phyloP scores from a whole-genome alignment of 2,888 invertebrate species.

The Lysandra bellargus region DNA sequence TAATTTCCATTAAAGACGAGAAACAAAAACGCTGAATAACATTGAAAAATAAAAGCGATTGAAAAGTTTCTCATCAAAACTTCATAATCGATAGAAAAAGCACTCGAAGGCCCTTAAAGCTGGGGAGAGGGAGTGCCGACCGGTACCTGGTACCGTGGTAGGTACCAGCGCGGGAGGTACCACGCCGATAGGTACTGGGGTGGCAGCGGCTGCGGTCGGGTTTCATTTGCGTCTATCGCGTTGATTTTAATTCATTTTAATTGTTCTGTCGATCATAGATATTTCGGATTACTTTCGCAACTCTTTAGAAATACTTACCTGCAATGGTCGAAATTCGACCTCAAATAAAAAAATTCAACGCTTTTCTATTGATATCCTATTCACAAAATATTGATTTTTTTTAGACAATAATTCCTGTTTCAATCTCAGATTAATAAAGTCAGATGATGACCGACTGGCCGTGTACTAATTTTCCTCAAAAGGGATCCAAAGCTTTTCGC shows the following conservation, averaged over 20 bases:
- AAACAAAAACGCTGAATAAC: slow-evolving; percentile 24
- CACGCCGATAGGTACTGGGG: slow-evolving; percentile 17
- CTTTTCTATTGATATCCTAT: too few relatives aligned
- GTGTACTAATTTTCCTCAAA: too few relatives aligned
- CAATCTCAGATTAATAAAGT: too few relatives aligned
- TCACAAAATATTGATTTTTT: too few relatives aligned
- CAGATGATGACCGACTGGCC: too few relatives aligned
- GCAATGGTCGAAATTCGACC: too few relatives aligned
- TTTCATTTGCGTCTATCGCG: slow-evolving; percentile 48
- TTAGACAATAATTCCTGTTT: too few relatives aligned
- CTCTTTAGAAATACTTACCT: background rate
- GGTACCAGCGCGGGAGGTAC: slow-evolving; percentile 27
- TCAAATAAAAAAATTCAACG: too few relatives aligned
- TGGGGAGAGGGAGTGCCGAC: slow-evolving; percentile 54
- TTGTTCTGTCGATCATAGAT: background rate
- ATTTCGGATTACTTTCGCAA: background rate
- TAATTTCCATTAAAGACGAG: slow-evolving; percentile 12
- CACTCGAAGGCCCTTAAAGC: slow-evolving; percentile 48
- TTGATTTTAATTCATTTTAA: slow-evolving; percentile 42
- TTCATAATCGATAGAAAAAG: slow-evolving; percentile 33
- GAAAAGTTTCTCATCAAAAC: slow-evolving; percentile 32
- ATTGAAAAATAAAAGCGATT: slow-evolving; percentile 30
- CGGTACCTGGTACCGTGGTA: slow-evolving; percentile 57
- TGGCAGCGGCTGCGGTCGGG: slow-evolving; percentile 45
- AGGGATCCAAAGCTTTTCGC: too few relatives aligned